phyloP scores from a whole-genome alignment of 2,888 invertebrate genomes.

The Tipula helvola region DNA sequence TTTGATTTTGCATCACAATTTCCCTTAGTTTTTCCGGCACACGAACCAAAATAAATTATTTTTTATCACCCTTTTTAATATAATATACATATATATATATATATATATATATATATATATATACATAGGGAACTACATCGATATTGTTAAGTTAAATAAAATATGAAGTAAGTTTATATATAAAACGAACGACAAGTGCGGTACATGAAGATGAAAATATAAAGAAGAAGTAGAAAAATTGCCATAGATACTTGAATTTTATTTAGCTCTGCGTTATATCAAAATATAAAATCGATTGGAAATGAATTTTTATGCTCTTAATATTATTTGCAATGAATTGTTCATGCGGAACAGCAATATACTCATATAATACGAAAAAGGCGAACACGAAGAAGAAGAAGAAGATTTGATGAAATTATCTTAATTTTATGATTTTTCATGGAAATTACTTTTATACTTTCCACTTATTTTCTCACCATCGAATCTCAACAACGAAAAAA shows the following conservation, averaged over 20 bases:
- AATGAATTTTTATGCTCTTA: not conserved
- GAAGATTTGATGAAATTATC: not conserved
- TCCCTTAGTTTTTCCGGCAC: not conserved
- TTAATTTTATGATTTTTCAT: not conserved
- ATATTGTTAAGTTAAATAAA: not conserved
- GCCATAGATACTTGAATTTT: not conserved
- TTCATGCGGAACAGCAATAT: not conserved
- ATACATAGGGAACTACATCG: not conserved
- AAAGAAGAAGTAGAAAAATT: not conserved
- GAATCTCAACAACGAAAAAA: not conserved
- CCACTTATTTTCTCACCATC: not conserved
- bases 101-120: not conserved
- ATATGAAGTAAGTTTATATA: not conserved
- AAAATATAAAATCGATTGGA: not conserved
- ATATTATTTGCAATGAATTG: conserved; percentile 4
- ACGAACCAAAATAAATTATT: not conserved
- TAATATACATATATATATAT: not conserved
- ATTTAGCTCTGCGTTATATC: not conserved
- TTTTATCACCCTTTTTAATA: not conserved
- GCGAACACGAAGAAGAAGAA: not conserved
- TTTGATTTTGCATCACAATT: not conserved
- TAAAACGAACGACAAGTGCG: not conserved
- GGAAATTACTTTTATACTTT: not conserved
- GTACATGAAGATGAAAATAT: not conserved
- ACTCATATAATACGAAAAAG: not conserved